A percentile compares a stretch with the other conserved stretches of the same genome.
Conservation (phyloP, 2,113 vertebrate genomes). For the Rhinolophus sinicus region DNA sequence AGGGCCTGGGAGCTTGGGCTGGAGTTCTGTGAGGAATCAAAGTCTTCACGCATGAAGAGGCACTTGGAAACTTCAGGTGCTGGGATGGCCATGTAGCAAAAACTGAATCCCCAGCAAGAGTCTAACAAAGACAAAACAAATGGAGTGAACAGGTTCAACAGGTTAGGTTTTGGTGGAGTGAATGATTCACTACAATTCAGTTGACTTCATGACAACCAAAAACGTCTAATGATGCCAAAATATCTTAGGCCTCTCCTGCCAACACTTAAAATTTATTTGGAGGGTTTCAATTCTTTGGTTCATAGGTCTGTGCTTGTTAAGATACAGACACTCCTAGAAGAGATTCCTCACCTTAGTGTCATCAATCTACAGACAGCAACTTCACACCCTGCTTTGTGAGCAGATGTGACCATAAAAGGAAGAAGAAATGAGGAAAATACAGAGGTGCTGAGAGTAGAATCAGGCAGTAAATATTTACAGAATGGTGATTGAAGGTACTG, state of each 20-base stretch:
- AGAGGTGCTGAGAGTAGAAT: background rate
- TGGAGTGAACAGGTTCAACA: background rate
- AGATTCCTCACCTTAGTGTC: background rate
- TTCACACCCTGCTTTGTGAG: background rate
- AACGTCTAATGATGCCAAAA: background rate
- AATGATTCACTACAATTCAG: background rate
- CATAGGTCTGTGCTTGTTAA: background rate
- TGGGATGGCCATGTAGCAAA: background rate
- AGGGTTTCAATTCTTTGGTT: conserved; percentile 10
- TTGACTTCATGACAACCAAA: background rate
- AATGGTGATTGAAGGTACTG: background rate
- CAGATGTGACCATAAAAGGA: background rate
- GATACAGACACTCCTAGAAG: background rate
- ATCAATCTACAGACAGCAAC: background rate
- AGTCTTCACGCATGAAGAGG: background rate
- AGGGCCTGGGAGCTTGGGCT: background rate
- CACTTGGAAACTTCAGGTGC: background rate
- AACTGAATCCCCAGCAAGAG: background rate
- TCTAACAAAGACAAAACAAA: background rate
- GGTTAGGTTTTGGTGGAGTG: background rate
- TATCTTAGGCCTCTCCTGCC: background rate
- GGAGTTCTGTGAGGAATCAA: background rate
- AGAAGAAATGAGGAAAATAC: background rate
- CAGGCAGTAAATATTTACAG: background rate
- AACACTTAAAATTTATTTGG: background rate